Conservation (phyloP, 2,888 invertebrate genomes). For the Parochlus steinenii region DNA sequence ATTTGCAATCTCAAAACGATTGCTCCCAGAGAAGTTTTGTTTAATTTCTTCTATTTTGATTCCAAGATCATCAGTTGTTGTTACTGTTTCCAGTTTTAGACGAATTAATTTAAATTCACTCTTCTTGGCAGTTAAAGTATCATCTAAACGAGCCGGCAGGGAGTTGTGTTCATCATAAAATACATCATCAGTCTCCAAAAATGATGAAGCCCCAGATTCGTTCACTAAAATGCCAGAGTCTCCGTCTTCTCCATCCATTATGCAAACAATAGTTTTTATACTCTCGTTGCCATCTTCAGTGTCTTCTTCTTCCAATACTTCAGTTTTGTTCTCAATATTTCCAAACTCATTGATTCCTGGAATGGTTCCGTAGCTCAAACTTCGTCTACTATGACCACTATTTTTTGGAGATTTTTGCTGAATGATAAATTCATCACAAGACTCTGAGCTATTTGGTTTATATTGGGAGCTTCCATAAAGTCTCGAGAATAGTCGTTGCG, state of each 20-base stretch:
- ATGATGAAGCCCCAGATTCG: constrained; percentile 50
- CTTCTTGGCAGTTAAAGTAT: background rate
- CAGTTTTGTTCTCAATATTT: constrained; percentile 37
- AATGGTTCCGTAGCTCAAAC: constrained; percentile 57
- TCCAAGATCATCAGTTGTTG: constrained; percentile 45
- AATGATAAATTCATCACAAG: constrained; percentile 17
- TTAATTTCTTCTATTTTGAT: constrained; percentile 57
- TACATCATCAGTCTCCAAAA: constrained; percentile 40
- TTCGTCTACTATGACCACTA: constrained; percentile 40
- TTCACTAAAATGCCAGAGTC: constrained; percentile 62
- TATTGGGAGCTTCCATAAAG: constrained; percentile 37
- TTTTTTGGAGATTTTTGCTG: constrained; percentile 18
- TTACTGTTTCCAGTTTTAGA: constrained; percentile 39
- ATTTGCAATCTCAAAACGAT: constrained; percentile 53
- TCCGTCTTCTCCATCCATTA: constrained; percentile 48
- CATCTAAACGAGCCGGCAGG: no score
- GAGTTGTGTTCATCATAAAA: no score
- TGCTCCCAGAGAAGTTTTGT: no score
- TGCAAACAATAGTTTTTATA: constrained; percentile 31
- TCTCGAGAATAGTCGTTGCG: constrained; percentile 49
- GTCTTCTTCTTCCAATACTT: constrained; percentile 44
- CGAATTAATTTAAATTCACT: constrained; percentile 10
- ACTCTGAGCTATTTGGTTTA: constrained; percentile 21
- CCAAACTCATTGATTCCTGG: constrained; percentile 56
- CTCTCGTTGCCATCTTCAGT: constrained; percentile 35